These are phyloP conservation scores for Camponotus floridanus DNA, from an alignment of 1,140 invertebrate species.

Conservation along the genomic window DNA sequence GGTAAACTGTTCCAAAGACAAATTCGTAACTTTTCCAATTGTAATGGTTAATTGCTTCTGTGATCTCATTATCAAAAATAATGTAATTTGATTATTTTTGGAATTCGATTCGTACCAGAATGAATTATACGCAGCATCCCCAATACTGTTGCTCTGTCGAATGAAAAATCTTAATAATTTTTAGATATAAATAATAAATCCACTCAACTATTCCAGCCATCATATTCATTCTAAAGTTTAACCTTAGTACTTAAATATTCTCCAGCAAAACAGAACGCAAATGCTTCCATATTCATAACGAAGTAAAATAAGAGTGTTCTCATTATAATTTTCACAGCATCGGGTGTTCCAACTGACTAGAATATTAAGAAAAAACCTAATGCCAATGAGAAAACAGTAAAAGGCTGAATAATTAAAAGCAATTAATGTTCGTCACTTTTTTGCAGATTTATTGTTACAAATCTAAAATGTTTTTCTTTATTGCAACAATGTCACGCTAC, in stretches of 20 bases:
- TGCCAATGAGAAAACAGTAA: background rate
- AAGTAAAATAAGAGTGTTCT: conserved; percentile 45
- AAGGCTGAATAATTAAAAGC: background rate
- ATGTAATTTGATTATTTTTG: conserved; percentile 30
- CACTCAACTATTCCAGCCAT: background rate
- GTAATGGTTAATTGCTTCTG: conserved; percentile 60
- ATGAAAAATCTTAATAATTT: background rate
- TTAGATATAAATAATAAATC: background rate
- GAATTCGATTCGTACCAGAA: conserved; percentile 57
- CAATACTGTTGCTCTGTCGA: conserved; percentile 52
- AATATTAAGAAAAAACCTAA: conserved; percentile 16
- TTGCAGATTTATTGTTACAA: background rate
- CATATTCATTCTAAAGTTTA: background rate
- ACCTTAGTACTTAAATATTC: conserved; percentile 63
- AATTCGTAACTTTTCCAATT: conserved; percentile 61
- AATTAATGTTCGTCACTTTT: background rate
- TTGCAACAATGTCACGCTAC: too few relatives aligned
- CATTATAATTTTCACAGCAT: background rate
- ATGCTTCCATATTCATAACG: conserved; percentile 52
- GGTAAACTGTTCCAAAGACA: conserved; percentile 60
- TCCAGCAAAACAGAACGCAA: conserved; percentile 61
- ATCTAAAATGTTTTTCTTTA: too few relatives aligned
- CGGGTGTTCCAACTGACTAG: conserved; percentile 21
- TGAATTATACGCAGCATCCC: conserved; percentile 44
- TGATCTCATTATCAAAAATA: conserved; percentile 52